Conservation (phyloP, 2,888 invertebrate species). For the Bugula neritina region DNA sequence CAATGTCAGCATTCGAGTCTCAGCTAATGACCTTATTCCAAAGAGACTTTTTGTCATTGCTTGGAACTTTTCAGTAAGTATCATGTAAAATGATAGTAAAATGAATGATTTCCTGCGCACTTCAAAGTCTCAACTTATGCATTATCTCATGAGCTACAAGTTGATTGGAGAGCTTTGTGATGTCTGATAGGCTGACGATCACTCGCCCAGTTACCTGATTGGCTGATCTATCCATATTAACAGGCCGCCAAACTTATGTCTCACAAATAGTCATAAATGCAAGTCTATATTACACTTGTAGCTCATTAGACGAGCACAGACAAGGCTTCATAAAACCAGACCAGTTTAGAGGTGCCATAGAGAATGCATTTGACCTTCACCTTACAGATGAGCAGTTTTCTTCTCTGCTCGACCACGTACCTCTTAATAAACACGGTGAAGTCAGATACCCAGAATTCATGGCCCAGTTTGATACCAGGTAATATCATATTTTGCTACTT, state of each 20-base stretch:
- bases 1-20: conserved; percentile 44
- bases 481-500: no score
- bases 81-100: not conserved
- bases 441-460: conserved; percentile 51
- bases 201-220: no score
- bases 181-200: no score
- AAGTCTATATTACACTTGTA: no score
- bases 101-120: no score
- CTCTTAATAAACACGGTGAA: conserved; percentile 48
- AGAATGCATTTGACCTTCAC: conserved; percentile 46
- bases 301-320: conserved; percentile 49
- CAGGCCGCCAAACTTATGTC: no score
- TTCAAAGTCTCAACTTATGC: no score
- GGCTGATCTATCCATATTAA: no score
- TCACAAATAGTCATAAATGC: no score
- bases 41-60: conserved; percentile 48
- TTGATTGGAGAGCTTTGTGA: no score
- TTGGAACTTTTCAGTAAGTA: conserved; percentile 51
- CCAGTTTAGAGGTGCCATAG: conserved; percentile 52
- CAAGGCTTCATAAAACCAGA: conserved; percentile 44
- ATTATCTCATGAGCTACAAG: no score
- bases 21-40: conserved; percentile 52
- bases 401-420: conserved; percentile 45
- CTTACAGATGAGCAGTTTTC: conserved; percentile 48
- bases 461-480: conserved; percentile 53